phyloP scores from a whole-genome alignment of 1,140 invertebrate species.

The Choristoneura fumiferana region DNA sequence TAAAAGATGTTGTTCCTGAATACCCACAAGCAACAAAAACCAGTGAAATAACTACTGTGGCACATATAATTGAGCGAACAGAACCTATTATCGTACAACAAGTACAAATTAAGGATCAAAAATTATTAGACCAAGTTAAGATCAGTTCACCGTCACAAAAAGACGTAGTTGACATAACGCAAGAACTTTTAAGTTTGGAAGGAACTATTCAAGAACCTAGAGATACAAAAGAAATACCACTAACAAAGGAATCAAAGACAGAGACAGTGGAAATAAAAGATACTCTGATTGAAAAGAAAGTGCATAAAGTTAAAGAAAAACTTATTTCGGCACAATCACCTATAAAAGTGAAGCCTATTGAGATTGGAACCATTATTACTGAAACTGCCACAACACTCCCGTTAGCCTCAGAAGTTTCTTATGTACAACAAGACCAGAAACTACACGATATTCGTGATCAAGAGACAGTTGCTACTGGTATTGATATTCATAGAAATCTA shows the following conservation, averaged over 20 bases:
- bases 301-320: too few species aligned
- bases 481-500: slow-evolving; percentile 19
- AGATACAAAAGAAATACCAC: not conserved
- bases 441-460: slow-evolving; percentile 13
- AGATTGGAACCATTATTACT: slow-evolving; percentile 7
- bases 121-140: not conserved
- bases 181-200: not conserved
- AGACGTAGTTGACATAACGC: not conserved
- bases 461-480: slow-evolving; percentile 25
- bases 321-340: too few species aligned
- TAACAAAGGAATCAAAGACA: too few species aligned
- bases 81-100: not conserved
- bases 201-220: not conserved
- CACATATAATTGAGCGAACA: too few species aligned
- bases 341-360: too few species aligned
- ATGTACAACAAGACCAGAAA: slow-evolving; percentile 45
- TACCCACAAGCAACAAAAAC: too few species aligned
- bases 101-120: not conserved
- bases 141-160: not conserved
- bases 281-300: too few species aligned
- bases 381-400: slow-evolving; percentile 31
- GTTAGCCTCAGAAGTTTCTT: slow-evolving; percentile 37
- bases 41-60: too few species aligned
- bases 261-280: too few species aligned
- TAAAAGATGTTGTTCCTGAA: too few species aligned